Conservation (phyloP, 2,113 vertebrate genomes). For the Vulpes lagopus region DNA sequence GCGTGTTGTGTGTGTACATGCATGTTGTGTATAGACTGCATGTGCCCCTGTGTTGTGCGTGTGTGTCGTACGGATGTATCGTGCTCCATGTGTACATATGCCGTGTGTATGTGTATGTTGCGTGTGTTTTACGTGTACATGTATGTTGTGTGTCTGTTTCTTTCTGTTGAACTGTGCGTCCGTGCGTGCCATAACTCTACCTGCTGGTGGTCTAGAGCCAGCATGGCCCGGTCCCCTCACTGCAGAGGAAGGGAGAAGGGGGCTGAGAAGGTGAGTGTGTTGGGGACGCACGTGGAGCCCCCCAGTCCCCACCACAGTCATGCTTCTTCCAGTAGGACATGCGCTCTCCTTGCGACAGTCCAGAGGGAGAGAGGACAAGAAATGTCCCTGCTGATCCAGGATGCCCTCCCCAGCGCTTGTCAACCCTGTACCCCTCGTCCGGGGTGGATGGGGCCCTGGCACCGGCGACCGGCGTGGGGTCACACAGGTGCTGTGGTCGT, state of each 20-base stretch:
- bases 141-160: not conserved
- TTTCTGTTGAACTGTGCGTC: not conserved
- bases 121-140: too few relatives aligned
- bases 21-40: too few relatives aligned
- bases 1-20: too few relatives aligned
- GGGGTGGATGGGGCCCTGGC: too few relatives aligned
- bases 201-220: not conserved
- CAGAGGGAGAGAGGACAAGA: not conserved
- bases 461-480: too few relatives aligned
- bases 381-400: fast-evolving
- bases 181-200: not conserved
- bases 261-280: not conserved
- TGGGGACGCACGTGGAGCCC: not conserved
- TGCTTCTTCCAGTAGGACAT: not conserved
- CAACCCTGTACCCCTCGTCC: fast-evolving
- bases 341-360: not conserved
- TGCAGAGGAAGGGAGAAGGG: fast-evolving
- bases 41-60: too few relatives aligned
- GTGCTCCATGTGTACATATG: too few relatives aligned
- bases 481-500: too few relatives aligned
- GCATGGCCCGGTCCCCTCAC: not conserved
- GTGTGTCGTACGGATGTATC: too few relatives aligned
- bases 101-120: too few relatives aligned
- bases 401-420: not conserved
- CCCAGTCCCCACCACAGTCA: not conserved